Conservation (phyloP, 1,140 invertebrate species). For the Nasonia giraulti region DNA sequence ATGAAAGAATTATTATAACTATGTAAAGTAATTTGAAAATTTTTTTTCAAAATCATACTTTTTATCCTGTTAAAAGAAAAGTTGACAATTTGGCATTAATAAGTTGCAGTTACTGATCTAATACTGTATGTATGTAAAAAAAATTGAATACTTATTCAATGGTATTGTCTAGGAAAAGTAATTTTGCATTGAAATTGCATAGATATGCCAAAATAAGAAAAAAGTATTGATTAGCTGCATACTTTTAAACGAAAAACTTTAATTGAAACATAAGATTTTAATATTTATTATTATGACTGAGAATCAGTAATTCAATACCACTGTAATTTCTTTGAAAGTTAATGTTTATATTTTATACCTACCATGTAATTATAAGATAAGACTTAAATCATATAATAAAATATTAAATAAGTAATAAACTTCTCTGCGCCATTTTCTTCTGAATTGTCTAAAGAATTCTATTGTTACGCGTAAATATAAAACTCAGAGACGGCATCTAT, state of each 20-base stretch:
- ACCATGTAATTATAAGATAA: conserved; percentile 37
- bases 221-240: conserved; percentile 30
- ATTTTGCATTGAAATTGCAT: conserved; percentile 35
- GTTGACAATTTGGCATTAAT: neutral
- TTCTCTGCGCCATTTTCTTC: neutral
- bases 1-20: conserved; percentile 23
- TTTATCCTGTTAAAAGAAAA: conserved; percentile 1
- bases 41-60: conserved; percentile 34
- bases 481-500: neutral
- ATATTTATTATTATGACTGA: conserved; percentile 25
- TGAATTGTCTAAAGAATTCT: neutral
- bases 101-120: conserved; percentile 37
- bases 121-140: conserved; percentile 38
- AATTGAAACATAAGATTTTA: conserved; percentile 34
- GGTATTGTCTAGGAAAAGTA: neutral
- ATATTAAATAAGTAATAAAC: conserved; percentile 14
- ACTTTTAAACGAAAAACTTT: conserved; percentile 40
- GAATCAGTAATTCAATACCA: conserved; percentile 33
- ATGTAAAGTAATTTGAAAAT: conserved; percentile 38
- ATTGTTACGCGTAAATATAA: neutral
- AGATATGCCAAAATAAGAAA: neutral
- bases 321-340: conserved; percentile 34
- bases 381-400: conserved; percentile 32
- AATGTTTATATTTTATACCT: conserved; percentile 42
- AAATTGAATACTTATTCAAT: conserved; percentile 41